phyloP scores from a whole-genome alignment of 1,140 invertebrate species.

The Zaprionus africanus region DNA sequence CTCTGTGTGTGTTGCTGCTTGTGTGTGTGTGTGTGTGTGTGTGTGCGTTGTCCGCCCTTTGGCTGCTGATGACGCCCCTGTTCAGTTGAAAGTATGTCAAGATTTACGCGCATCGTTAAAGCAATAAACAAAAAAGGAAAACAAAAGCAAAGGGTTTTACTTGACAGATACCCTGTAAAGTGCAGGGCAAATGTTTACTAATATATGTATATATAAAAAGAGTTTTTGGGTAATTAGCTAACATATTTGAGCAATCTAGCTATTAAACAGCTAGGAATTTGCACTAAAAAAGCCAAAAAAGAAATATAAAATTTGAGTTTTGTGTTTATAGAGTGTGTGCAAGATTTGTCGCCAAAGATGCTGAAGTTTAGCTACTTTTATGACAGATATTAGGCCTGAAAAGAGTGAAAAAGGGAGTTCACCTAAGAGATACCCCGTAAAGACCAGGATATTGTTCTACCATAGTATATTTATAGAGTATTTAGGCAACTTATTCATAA shows the following conservation, averaged over 20 bases:
- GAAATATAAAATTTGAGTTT: no score
- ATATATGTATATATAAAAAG: no score
- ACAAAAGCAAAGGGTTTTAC: neutral
- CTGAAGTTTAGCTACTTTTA: no score
- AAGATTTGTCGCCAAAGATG: no score
- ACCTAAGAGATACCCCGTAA: conserved; percentile 15
- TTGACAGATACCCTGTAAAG: conserved; percentile 20
- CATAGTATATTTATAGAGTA: neutral
- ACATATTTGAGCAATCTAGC: neutral
- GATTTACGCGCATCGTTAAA: conserved; percentile 80
- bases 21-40: conserved; percentile 5
- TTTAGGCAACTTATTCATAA: neutral
- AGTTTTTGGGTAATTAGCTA: neutral
- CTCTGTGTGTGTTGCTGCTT: neutral
- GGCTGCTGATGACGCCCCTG: conserved; percentile 18
- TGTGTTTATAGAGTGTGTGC: no score
- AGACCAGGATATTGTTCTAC: no score
- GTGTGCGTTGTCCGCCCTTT: conserved; percentile 25
- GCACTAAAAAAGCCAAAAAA: neutral
- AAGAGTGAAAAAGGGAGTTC: neutral
- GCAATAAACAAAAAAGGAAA: conserved; percentile 61
- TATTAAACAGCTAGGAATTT: neutral
- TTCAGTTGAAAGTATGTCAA: conserved; percentile 73
- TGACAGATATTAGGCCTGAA: no score
- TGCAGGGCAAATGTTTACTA: neutral